Base-by-base conservation (phyloP, 2,888 invertebrate species). In the Megaustenia siamemsis region DNA sequence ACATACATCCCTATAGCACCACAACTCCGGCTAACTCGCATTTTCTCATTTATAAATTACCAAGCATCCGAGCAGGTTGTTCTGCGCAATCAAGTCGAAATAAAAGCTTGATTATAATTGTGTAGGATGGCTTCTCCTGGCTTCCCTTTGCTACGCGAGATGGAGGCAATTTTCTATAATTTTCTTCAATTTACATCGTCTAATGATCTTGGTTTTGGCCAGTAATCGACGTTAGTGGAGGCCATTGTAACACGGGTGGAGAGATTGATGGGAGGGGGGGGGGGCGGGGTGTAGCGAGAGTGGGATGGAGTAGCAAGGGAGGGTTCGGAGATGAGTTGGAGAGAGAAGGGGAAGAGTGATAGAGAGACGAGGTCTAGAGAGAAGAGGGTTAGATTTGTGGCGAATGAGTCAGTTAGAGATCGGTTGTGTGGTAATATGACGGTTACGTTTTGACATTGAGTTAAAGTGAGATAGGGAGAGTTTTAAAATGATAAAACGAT, bases 141-240 rank as follows among this genome's bases (percentile, higher is more conserved):
- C 71, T 69, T 71, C 71, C 71, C 71, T 71, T 35, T 53, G 56
- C 81, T 35, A 81, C 56, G 81, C 28, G 56, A 71, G 69, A 81
- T 81, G 71, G 81, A 81, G 82, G 82, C 68, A 83, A 83, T 83
- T 83, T 83, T 75, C 82, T 76, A 24, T 76, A 83, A 83, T 83
- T 83, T 83, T 83, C 82, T 68, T 75, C 82, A 83, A 83, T 83
- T 83, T 83, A 76, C 82, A 66, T 15, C 49, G 40, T 84, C 84
- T 80, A 84, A 84, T 75, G 84, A 84, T 68, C 66, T 53, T 28
- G 73, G 73, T 66, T 79, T 80, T 73, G 49, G 68, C 73, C 68
- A 49, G 83, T 78, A 83, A 77, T 78, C 78, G 49, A 10, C 56
- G 73, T 38, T 53, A 43, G 10, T 69, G 32, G 69, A 40, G 53